Percentiles rank a stretch among this genome's conserved stretches.
Conservation (phyloP, 2,888 invertebrate genomes). For the Punctoribates punctum region DNA sequence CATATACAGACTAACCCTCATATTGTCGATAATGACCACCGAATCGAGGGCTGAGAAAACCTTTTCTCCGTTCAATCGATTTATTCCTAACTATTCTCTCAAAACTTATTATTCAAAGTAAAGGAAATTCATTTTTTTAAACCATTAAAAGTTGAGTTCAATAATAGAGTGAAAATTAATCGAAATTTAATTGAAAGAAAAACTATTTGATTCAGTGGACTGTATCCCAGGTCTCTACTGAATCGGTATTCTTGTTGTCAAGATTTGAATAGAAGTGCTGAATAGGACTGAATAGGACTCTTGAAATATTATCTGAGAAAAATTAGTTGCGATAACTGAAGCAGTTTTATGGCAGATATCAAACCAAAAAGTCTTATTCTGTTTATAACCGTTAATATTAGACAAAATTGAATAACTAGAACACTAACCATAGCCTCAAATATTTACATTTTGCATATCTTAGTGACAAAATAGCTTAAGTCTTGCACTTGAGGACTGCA, state of each 20-base stretch:
- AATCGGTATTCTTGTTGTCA: conserved; percentile 6
- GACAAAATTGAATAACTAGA: conserved; percentile 29
- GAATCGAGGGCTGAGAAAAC: background rate
- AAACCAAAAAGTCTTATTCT: background rate
- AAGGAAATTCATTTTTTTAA: too few species aligned
- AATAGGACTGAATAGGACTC: background rate
- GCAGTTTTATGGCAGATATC: background rate
- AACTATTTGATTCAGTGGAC: background rate
- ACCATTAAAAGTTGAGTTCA: too few species aligned
- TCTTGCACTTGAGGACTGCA: background rate
- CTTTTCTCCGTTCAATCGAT: background rate
- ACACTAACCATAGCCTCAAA: conserved; percentile 31
- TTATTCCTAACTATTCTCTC: background rate
- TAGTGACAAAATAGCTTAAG: conserved; percentile 1
- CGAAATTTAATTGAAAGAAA: too few species aligned
- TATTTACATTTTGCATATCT: conserved; percentile 37
- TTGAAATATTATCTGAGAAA: conserved; percentile 25
- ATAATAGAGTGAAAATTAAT: background rate
- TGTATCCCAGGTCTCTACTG: background rate
- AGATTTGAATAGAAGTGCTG: background rate
- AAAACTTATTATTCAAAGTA: background rate
- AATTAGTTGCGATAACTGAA: conserved; percentile 1
- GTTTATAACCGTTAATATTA: background rate
- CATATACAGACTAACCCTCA: conserved; percentile 6
- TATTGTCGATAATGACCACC: background rate